phyloP scores from a whole-genome alignment of 2,888 invertebrate genomes.

The Malthinus flaveolus region DNA sequence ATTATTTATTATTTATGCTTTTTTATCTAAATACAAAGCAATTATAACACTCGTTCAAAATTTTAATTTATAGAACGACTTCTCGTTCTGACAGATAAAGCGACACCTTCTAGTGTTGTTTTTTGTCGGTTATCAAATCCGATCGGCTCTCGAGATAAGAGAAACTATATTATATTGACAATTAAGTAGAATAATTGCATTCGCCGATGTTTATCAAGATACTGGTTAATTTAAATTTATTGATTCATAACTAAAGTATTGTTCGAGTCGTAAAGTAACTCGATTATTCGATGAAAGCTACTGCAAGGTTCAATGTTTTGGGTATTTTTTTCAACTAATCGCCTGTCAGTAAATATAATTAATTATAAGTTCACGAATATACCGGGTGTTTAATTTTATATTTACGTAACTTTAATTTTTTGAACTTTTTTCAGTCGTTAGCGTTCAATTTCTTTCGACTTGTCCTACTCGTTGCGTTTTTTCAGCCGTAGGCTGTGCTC shows the following conservation, averaged over 20 bases:
- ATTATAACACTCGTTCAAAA: neutral
- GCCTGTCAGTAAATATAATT: constrained; percentile 3
- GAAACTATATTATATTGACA: constrained; percentile 42
- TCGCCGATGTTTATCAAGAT: constrained; percentile 50
- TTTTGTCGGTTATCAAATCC: neutral
- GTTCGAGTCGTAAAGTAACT: constrained; percentile 26
- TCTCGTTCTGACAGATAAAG: constrained; percentile 3
- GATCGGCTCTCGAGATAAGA: constrained; percentile 33
- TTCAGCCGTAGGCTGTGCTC: too few relatives aligned
- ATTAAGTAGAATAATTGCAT: constrained; percentile 36
- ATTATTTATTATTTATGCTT: neutral
- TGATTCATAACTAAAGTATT: constrained; percentile 50
- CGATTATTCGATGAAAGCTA: constrained; percentile 18
- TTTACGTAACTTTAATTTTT: too few relatives aligned
- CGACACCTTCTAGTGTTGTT: constrained; percentile 1
- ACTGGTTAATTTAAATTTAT: constrained; percentile 54
- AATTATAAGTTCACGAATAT: neutral
- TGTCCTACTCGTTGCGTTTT: too few relatives aligned
- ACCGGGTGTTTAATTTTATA: neutral
- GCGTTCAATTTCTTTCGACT: too few relatives aligned
- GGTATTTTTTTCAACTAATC: constrained; percentile 14
- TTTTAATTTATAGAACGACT: constrained; percentile 6
- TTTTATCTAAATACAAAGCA: neutral
- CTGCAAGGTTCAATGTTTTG: constrained; percentile 6
- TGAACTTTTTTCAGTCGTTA: too few relatives aligned